phyloP scores from a whole-genome alignment of 2,113 vertebrate species.

The Ardeotis arabs region DNA sequence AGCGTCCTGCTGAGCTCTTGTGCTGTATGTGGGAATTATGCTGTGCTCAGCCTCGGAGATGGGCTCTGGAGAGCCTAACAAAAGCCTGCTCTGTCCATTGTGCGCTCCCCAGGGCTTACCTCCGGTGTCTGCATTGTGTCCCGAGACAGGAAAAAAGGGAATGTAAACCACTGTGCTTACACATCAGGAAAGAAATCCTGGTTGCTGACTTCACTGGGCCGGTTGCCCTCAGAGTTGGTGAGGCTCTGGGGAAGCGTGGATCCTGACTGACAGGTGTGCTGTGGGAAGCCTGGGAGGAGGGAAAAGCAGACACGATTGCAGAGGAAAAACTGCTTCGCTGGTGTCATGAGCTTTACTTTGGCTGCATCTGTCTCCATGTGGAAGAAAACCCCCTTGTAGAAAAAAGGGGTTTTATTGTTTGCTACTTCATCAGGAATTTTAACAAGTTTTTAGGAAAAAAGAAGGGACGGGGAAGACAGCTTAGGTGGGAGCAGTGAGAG shows the following conservation, averaged over 20 bases:
- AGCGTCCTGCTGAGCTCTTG: not conserved
- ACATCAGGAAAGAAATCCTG: not conserved
- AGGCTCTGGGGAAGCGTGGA: accelerated
- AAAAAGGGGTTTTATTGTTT: not conserved
- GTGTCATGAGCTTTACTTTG: not conserved
- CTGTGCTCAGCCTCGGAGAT: not conserved
- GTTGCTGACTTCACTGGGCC: not conserved
- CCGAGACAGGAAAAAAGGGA: not conserved
- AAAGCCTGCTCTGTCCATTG: not conserved
- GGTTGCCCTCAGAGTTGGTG: not conserved
- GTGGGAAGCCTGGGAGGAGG: not conserved
- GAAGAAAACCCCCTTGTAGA: not conserved
- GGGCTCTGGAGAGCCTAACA: not conserved
- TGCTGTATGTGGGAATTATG: not conserved
- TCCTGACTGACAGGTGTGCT: not conserved
- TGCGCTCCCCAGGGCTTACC: not conserved
- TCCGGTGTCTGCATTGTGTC: not conserved
- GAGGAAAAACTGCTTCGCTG: not conserved
- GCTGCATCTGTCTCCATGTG: not conserved
- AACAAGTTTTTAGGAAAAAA: not conserved
- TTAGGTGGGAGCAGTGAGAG: not conserved
- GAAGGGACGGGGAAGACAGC: not conserved
- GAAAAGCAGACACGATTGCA: not conserved
- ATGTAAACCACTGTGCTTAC: not conserved
- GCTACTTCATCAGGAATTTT: not conserved